phyloP scores from a whole-genome alignment of 2,888 invertebrate genomes.

The Matsumyia berberina region DNA sequence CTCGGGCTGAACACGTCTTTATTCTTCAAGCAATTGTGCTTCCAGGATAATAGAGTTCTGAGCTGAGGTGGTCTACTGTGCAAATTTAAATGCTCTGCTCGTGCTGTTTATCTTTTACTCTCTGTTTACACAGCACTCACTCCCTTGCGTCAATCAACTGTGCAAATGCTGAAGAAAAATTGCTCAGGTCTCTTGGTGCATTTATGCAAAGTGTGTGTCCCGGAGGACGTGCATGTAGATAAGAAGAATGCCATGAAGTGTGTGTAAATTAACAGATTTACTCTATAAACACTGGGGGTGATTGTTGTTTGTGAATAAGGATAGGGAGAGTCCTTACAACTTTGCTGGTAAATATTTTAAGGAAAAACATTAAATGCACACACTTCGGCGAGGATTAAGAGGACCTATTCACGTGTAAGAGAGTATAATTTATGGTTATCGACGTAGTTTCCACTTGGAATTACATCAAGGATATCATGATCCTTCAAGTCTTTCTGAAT shows the following conservation, averaged over 20 bases:
- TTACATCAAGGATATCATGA: too few relatives aligned
- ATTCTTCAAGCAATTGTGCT: neutral
- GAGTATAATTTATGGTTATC: conserved; percentile 2
- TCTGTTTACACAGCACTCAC: conserved; percentile 43
- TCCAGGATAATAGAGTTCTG: conserved; percentile 3
- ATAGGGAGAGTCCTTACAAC: neutral
- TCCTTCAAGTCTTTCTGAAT: too few relatives aligned
- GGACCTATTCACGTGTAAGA: conserved; percentile 1
- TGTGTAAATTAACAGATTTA: conserved; percentile 31
- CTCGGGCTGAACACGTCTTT: neutral
- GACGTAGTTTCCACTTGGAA: too few relatives aligned
- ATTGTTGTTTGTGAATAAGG: conserved; percentile 19
- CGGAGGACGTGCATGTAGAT: neutral
- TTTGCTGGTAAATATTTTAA: conserved; percentile 4
- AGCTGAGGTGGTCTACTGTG: conserved; percentile 25
- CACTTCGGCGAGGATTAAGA: neutral
- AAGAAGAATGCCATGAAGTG: neutral
- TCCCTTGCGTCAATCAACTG: conserved; percentile 37
- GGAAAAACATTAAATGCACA: conserved; percentile 3
- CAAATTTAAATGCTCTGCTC: conserved; percentile 31
- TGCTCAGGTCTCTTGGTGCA: neutral
- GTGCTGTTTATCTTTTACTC: conserved; percentile 35
- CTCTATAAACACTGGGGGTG: conserved; percentile 4
- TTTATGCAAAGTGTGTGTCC: conserved; percentile 16
- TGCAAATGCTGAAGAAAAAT: conserved; percentile 19